phyloP scores from a whole-genome alignment of 1,140 invertebrate species.

The Drosophila nebulosa region DNA sequence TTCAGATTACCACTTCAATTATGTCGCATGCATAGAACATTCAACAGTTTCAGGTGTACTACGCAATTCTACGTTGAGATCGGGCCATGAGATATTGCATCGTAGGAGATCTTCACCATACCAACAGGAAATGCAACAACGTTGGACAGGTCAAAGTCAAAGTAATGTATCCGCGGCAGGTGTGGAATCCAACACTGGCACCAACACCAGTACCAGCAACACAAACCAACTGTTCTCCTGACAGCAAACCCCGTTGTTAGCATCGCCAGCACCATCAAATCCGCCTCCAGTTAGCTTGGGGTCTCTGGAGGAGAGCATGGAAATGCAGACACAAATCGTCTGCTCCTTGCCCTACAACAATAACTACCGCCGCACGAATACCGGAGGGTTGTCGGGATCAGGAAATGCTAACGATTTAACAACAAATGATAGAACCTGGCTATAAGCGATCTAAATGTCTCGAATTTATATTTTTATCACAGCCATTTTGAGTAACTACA shows the following conservation, averaged over 20 bases:
- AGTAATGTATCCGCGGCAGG: neutral
- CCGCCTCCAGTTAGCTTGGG: slow-evolving; percentile 26
- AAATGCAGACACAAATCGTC: slow-evolving; percentile 50
- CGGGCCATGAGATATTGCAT: slow-evolving; percentile 21
- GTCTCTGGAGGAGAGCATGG: slow-evolving; percentile 32
- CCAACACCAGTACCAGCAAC: neutral
- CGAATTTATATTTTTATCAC: slow-evolving; percentile 53
- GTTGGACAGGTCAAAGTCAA: slow-evolving; percentile 34
- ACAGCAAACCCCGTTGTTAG: neutral
- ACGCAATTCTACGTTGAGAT: slow-evolving; percentile 38
- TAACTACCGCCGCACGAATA: slow-evolving; percentile 55
- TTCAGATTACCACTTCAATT: neutral
- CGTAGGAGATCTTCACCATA: slow-evolving; percentile 35
- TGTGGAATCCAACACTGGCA: neutral
- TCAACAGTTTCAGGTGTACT: slow-evolving; percentile 21
- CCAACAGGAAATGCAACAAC: slow-evolving; percentile 62
- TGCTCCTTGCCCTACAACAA: slow-evolving; percentile 55
- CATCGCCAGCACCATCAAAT: slow-evolving; percentile 39
- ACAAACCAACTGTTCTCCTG: neutral
- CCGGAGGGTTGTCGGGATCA: neutral
- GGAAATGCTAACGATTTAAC: slow-evolving; percentile 8
- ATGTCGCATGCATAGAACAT: neutral
- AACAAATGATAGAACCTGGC: slow-evolving; percentile 70
- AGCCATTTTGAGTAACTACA: neutral
- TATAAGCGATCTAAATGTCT: slow-evolving; percentile 53